Conservation (phyloP, 2,888 invertebrate species). For the Mamestra brassicae region DNA sequence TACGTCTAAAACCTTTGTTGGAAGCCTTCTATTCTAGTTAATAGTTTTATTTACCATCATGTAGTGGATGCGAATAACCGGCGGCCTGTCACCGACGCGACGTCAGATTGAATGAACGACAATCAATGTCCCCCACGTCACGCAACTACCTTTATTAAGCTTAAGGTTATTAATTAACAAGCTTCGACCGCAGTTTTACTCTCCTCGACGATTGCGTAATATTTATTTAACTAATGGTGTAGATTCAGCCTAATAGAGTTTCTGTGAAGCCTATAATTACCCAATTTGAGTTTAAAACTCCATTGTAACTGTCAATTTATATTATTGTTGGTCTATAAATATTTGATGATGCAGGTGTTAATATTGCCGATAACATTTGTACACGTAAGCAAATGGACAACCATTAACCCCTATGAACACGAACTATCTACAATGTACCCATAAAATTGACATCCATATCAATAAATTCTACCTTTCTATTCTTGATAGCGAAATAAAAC, state of each 20-base stretch:
- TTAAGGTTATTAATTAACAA: slow-evolving; percentile 38
- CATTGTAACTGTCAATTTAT: neutral
- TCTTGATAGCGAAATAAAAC: slow-evolving; percentile 7
- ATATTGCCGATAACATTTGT: too few relatives aligned
- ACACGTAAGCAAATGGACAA: neutral
- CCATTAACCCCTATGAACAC: too few relatives aligned
- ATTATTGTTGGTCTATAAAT: slow-evolving; percentile 3
- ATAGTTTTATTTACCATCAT: slow-evolving; percentile 5
- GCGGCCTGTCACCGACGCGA: slow-evolving; percentile 1
- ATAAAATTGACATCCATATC: slow-evolving; percentile 3
- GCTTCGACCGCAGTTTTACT: slow-evolving; percentile 18
- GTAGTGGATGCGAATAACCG: slow-evolving; percentile 22
- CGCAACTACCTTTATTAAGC: slow-evolving; percentile 30
- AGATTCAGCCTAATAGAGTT: neutral
- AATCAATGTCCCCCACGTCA: slow-evolving; percentile 18
- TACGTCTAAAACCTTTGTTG: slow-evolving; percentile 10
- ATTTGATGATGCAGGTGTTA: slow-evolving; percentile 20
- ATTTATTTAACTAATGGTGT: slow-evolving; percentile 6
- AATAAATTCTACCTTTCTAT: neutral
- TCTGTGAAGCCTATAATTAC: neutral
- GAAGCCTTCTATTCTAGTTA: neutral
- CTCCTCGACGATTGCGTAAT: slow-evolving; percentile 6
- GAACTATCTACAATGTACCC: neutral
- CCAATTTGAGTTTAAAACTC: slow-evolving; percentile 1
- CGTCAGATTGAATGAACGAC: slow-evolving; percentile 16